Conservation (phyloP, 1,140 invertebrate species). For the Drosophila biarmipes region DNA sequence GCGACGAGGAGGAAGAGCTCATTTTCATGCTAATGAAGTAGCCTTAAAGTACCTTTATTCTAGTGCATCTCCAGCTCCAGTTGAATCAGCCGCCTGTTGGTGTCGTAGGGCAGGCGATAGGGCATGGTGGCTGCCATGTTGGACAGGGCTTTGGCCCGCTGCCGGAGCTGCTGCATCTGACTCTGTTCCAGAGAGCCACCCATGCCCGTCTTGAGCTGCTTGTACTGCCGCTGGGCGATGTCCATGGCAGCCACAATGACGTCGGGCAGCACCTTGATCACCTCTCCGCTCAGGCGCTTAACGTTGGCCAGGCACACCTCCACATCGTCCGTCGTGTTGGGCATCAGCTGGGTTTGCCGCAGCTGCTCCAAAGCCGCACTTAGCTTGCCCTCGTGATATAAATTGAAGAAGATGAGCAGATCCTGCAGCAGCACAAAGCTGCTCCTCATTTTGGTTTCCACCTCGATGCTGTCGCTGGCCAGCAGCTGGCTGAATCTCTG, state of each 20-base stretch:
- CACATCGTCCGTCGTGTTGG: slow-evolving; percentile 89
- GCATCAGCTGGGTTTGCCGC: slow-evolving; percentile 90
- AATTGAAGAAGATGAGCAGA: slow-evolving; percentile 95
- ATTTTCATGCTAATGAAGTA: slow-evolving; percentile 39
- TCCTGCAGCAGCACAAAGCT: slow-evolving; percentile 94
- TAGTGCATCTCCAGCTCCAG: slow-evolving; percentile 98
- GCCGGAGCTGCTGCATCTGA: slow-evolving; percentile 89
- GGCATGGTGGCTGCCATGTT: slow-evolving; percentile 98
- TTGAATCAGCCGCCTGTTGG: slow-evolving; percentile 96
- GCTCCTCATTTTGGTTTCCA: slow-evolving; percentile 86
- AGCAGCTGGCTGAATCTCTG: slow-evolving; percentile 85
- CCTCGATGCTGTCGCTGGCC: slow-evolving; percentile 63
- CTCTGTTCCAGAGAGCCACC: slow-evolving; percentile 73
- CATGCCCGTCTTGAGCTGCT: slow-evolving; percentile 79
- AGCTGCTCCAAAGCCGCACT: slow-evolving; percentile 92
- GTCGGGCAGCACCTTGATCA: slow-evolving; percentile 92
- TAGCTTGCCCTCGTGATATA: slow-evolving; percentile 92
- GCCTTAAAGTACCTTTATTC: slow-evolving; percentile 53
- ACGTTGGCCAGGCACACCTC: slow-evolving; percentile 90
- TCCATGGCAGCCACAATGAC: slow-evolving; percentile 95
- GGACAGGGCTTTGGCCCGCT: slow-evolving; percentile 94
- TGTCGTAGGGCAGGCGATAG: slow-evolving; percentile 97
- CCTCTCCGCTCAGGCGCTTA: slow-evolving; percentile 88
- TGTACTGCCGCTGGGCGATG: slow-evolving; percentile 91
- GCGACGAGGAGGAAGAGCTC: slow-evolving; percentile 26